Evolutionary conservation across 1,140 invertebrate species (phyloP).

Genomic region (Laodelphax striatellus): DNA sequence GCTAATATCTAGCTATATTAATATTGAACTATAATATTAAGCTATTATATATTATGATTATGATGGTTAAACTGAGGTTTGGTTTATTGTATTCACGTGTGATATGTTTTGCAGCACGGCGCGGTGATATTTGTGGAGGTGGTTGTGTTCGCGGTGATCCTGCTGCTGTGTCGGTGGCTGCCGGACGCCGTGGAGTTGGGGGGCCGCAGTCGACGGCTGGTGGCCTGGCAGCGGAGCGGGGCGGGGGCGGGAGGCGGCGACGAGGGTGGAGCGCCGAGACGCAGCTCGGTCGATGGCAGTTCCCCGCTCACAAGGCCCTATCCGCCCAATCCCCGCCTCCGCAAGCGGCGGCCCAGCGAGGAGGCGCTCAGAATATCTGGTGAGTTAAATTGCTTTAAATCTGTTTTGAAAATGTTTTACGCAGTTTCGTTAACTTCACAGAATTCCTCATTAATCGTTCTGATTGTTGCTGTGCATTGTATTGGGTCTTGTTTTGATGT

Average conservation of each 20-base stretch:
- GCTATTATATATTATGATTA: too few relatives aligned
- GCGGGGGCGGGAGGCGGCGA: neutral
- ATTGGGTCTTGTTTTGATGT: too few relatives aligned
- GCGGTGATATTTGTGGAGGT: conserved; percentile 39
- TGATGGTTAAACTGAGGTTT: too few relatives aligned
- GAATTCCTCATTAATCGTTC: too few relatives aligned
- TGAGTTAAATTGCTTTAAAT: conserved; percentile 20
- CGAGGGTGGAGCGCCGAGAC: neutral
- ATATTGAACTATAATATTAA: too few relatives aligned
- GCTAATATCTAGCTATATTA: too few relatives aligned
- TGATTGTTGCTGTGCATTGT: too few relatives aligned
- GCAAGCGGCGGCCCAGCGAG: conserved; percentile 59
- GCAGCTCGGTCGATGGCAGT: conserved; percentile 1
- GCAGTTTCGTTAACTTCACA: too few relatives aligned
- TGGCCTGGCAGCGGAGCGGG: conserved; percentile 5
- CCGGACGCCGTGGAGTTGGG: conserved; percentile 30
- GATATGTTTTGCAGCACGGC: conserved; percentile 31
- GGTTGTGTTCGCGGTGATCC: conserved; percentile 35
- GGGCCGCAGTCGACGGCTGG: conserved; percentile 25
- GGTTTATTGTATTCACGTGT: too few relatives aligned
- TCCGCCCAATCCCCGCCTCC: conserved; percentile 14
- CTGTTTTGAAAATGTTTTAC: too few relatives aligned
- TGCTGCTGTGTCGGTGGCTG: conserved; percentile 34
- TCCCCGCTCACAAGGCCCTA: too few relatives aligned
- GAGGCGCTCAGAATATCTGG: conserved; percentile 58